Percentiles rank a stretch among this genome's conserved stretches.
Conservation (phyloP, 2,888 invertebrate genomes). For the Platycheirus rosarum region DNA sequence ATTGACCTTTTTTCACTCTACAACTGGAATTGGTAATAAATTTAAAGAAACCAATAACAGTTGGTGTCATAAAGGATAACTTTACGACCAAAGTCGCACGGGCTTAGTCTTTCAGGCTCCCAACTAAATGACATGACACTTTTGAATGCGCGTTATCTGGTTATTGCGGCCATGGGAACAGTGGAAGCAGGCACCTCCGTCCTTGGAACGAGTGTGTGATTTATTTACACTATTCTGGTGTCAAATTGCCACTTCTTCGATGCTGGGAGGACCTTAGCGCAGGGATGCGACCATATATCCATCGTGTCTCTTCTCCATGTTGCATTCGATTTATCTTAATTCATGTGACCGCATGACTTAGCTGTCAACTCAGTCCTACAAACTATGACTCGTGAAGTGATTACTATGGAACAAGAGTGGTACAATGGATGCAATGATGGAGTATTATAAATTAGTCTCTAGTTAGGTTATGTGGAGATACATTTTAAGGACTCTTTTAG, state of each 20-base stretch:
- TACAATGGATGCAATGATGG: slow-evolving; percentile 20
- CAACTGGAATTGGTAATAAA: slow-evolving; percentile 58
- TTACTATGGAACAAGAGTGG: slow-evolving; percentile 20
- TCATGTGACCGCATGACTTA: slow-evolving; percentile 63
- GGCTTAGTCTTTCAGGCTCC: slow-evolving; percentile 24
- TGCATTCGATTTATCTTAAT: slow-evolving; percentile 69
- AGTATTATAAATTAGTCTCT: slow-evolving; percentile 57
- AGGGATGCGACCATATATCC: not conserved
- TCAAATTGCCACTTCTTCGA: slow-evolving; percentile 71
- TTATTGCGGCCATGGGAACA: slow-evolving; percentile 44
- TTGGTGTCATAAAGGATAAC: slow-evolving; percentile 50
- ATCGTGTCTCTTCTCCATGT: slow-evolving; percentile 49
- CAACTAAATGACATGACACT: slow-evolving; percentile 42
- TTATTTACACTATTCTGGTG: slow-evolving; percentile 71
- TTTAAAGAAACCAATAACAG: slow-evolving; percentile 70
- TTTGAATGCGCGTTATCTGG: slow-evolving; percentile 55
- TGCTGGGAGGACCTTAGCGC: slow-evolving; percentile 50
- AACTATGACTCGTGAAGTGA: slow-evolving; percentile 44
- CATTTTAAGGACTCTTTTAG: not conserved
- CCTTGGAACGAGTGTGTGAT: slow-evolving; percentile 56
- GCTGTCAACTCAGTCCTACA: slow-evolving; percentile 65
- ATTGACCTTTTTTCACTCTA: not conserved
- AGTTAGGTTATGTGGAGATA: slow-evolving; percentile 32
- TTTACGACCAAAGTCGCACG: slow-evolving; percentile 63
- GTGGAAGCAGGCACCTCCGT: not conserved